Percentiles rank a stretch among this genome's conserved stretches.
phyloP scores from a whole-genome alignment of 1,140 invertebrate genomes.

The Patella vulgata region DNA sequence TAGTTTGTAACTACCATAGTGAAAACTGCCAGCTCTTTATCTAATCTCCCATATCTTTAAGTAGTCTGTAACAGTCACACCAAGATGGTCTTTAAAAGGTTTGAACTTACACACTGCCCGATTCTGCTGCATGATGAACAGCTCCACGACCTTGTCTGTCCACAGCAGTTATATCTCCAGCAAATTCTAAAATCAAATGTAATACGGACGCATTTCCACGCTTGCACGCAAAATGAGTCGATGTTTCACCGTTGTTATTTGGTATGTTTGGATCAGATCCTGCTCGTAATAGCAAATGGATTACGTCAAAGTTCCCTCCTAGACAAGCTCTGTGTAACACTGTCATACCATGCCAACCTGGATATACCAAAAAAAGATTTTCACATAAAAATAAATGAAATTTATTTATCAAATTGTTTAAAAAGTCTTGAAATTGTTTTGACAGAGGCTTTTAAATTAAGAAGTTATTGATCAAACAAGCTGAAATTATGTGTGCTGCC shows the following conservation, averaged over 20 bases:
- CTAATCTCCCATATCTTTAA: no score
- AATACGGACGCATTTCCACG: slow-evolving; percentile 49
- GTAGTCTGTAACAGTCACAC: no score
- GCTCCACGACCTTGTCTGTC: slow-evolving; percentile 50
- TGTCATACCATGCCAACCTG: slow-evolving; percentile 62
- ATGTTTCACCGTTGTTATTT: slow-evolving; percentile 58
- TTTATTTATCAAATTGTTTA: not conserved
- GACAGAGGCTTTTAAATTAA: not conserved
- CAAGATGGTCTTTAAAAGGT: no score
- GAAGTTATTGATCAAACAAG: not conserved
- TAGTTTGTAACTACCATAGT: no score
- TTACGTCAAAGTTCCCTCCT: slow-evolving; percentile 43
- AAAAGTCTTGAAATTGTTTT: not conserved
- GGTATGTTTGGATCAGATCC: slow-evolving; percentile 53
- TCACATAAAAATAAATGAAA: slow-evolving; percentile 3
- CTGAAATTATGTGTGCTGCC: no score
- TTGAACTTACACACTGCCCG: slow-evolving; percentile 58
- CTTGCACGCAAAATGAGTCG: slow-evolving; percentile 58
- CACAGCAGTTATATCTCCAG: slow-evolving; percentile 39
- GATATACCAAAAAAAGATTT: slow-evolving; percentile 20
- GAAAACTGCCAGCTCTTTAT: no score
- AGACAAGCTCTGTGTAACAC: slow-evolving; percentile 59
- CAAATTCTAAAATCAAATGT: slow-evolving; percentile 48
- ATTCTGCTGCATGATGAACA: slow-evolving; percentile 56
- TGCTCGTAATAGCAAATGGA: slow-evolving; percentile 46